Conservation (phyloP, 2,797 vertebrate genomes). For the Megaceryle alcyon region DNA sequence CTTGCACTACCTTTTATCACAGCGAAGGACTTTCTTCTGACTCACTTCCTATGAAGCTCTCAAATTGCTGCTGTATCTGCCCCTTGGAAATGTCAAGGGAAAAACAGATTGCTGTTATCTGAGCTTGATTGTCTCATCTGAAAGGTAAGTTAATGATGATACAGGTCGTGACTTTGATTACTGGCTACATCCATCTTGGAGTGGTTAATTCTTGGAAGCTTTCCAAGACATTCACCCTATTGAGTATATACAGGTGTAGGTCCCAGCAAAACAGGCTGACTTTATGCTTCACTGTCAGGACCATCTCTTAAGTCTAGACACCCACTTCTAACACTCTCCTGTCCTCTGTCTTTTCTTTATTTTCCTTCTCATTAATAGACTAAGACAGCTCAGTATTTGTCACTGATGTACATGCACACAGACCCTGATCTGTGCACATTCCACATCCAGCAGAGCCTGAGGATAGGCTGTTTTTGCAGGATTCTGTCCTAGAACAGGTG, state of each 20-base stretch:
- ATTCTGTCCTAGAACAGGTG: constrained; percentile 30
- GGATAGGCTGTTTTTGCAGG: not conserved
- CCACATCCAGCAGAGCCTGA: constrained; percentile 33
- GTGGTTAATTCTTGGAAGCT: constrained; percentile 31
- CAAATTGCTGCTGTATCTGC: constrained; percentile 56
- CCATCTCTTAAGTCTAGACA: not conserved
- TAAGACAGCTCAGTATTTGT: not conserved
- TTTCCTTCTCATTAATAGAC: constrained; percentile 12
- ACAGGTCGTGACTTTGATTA: constrained; percentile 29
- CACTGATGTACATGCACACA: not conserved
- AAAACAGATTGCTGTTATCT: constrained; percentile 42
- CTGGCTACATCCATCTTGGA: constrained; percentile 5
- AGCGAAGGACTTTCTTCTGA: not conserved
- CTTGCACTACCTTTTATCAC: not conserved
- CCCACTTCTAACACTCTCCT: not conserved
- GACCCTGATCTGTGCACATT: not conserved
- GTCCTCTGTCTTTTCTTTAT: not conserved
- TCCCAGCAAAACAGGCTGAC: not conserved
- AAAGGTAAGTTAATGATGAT: constrained; percentile 54
- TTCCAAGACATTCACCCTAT: not conserved
- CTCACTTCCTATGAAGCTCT: constrained; percentile 43
- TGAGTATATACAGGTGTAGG: not conserved
- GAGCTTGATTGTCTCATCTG: not conserved
- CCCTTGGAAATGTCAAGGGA: constrained; percentile 42
- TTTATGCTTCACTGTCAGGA: not conserved